These are phyloP conservation scores for Thecophora atra DNA, from an alignment of 2,888 invertebrate genomes.

Conservation along the genomic window DNA sequence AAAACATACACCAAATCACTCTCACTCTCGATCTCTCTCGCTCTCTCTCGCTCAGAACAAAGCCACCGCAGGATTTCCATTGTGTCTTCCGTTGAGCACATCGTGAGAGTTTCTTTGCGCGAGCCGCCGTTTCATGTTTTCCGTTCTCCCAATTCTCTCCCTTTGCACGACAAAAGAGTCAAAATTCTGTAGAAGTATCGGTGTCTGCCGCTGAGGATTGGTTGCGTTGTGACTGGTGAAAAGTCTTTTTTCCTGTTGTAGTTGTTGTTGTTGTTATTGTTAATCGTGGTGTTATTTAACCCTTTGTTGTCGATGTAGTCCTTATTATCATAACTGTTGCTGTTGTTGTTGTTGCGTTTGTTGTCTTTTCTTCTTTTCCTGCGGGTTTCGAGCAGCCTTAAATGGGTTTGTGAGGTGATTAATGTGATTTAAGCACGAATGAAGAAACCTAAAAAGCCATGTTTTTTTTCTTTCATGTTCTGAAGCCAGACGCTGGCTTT, in stretches of 20 bases:
- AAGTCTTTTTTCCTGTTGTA: constrained; percentile 7
- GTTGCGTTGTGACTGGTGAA: constrained; percentile 22
- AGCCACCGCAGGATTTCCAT: neutral
- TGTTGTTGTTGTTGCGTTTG: neutral
- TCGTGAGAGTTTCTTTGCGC: neutral
- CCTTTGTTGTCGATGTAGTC: too few relatives aligned
- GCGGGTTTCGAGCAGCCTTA: neutral
- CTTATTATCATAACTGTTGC: too few relatives aligned
- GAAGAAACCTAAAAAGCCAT: constrained; percentile 1
- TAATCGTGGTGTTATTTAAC: too few relatives aligned
- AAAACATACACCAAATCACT: neutral
- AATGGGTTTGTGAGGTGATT: constrained; percentile 51
- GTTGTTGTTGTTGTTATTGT: neutral
- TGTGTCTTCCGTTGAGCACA: neutral
- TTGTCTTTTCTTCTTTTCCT: neutral
- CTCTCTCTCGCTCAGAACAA: neutral
- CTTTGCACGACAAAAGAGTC: neutral
- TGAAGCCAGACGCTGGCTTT: neutral
- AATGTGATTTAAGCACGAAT: constrained; percentile 58
- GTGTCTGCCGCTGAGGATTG: constrained; percentile 17
- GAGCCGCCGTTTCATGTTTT: constrained; percentile 21
- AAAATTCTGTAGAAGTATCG: neutral
- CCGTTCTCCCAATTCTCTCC: constrained; percentile 11
- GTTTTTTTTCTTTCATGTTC: neutral
- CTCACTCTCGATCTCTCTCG: neutral